A percentile compares a stretch with the other conserved stretches of the same genome.
phyloP scores from a whole-genome alignment of 2,113 vertebrate species.

The Sceloporus undulatus region DNA sequence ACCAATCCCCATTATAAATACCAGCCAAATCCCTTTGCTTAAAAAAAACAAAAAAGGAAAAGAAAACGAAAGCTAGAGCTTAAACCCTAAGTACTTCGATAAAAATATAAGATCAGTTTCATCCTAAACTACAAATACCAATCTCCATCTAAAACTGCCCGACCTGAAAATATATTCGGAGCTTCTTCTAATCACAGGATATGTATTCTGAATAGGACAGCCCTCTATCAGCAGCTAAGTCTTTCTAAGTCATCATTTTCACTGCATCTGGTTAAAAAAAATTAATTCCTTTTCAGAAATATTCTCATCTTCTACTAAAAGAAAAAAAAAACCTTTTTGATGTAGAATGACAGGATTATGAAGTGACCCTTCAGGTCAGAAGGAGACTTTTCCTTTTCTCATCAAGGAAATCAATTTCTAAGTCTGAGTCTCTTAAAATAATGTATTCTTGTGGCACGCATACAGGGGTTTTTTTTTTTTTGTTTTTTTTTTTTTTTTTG shows the following conservation, averaged over 20 bases:
- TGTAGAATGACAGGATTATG: conserved; percentile 82
- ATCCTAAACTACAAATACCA: conserved; percentile 74
- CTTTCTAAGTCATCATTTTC: conserved; percentile 78
- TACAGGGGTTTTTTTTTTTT: conserved; percentile 74
- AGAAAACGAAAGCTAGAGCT: conserved; percentile 62
- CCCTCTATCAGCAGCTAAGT: conserved; percentile 75
- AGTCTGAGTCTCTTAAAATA: conserved; percentile 88
- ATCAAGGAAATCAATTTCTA: conserved; percentile 90
- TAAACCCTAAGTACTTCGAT: conserved; percentile 77
- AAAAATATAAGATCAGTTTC: conserved; percentile 80
- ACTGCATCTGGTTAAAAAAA: conserved; percentile 75
- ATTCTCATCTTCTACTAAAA: conserved; percentile 82
- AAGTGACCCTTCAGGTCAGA: conserved; percentile 82
- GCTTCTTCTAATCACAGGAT: conserved; percentile 79
- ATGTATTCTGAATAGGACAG: conserved; percentile 71
- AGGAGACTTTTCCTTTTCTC: conserved; percentile 86
- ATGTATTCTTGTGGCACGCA: conserved; percentile 83
- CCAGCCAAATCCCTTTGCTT: conserved; percentile 70
- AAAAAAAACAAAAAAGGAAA: conserved; percentile 47
- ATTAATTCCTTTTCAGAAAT: conserved; percentile 87
- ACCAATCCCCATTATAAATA: conserved; percentile 70
- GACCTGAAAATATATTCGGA: conserved; percentile 73
- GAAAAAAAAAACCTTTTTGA: conserved; percentile 70
- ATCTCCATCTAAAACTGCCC: conserved; percentile 76
- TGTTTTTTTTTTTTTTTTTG: conserved; percentile 74